A percentile compares a stretch with the other conserved stretches of the same genome.
These are phyloP conservation scores for Campaea margaritaria DNA, from an alignment of 2,888 invertebrate species.

Conservation along the genomic window DNA sequence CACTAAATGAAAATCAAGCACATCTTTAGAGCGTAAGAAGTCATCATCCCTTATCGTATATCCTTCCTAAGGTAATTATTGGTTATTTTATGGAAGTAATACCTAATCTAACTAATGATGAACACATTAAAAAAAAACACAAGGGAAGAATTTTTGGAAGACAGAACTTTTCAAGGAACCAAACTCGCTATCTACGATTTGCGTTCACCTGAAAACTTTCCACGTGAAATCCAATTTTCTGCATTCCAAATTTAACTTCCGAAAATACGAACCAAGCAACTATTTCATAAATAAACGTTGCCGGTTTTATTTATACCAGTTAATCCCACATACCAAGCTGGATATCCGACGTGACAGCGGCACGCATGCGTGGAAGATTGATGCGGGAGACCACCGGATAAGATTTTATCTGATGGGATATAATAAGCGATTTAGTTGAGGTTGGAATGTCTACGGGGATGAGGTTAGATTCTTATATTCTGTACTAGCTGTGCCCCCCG, in stretches of 20 bases:
- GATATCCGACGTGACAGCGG: conserved; percentile 33
- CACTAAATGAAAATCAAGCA: no score
- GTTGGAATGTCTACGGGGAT: conserved; percentile 1
- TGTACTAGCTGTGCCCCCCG: no score
- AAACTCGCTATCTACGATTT: no score
- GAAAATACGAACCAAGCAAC: conserved; percentile 4
- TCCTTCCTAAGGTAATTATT: no score
- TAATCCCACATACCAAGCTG: conserved; percentile 32
- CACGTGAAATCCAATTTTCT: not conserved
- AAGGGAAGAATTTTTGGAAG: no score
- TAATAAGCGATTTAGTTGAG: conserved; percentile 17
- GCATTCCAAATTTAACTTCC: not conserved
- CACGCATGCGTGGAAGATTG: conserved; percentile 42
- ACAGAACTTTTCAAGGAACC: no score
- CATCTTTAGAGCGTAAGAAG: no score
- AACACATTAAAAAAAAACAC: no score
- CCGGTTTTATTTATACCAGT: conserved; percentile 26
- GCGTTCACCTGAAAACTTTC: no score
- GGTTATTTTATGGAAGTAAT: no score
- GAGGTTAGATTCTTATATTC: not conserved
- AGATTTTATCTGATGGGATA: conserved; percentile 29
- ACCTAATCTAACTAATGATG: no score
- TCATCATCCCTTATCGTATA: no score
- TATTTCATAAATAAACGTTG: conserved; percentile 1
- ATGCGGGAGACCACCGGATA: conserved; percentile 32